Conservation (phyloP, 2,888 invertebrate species). For the Physocephala rufipes region DNA sequence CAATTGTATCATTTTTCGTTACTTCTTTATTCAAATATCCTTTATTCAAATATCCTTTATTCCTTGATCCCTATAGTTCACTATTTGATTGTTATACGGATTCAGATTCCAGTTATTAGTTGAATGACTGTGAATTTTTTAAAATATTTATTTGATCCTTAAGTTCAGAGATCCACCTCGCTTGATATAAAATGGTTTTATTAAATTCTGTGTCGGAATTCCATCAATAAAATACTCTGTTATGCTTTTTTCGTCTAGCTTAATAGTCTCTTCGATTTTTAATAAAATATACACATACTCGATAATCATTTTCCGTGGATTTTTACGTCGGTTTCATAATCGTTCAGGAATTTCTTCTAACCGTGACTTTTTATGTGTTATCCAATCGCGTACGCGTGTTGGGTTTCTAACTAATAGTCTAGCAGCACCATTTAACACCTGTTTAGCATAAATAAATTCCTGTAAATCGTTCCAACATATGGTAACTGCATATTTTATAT, state of each 20-base stretch:
- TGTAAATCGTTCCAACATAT: constrained; percentile 5
- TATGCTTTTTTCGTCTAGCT: constrained; percentile 30
- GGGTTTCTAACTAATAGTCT: background rate
- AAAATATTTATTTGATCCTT: constrained; percentile 6
- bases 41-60: too few relatives aligned
- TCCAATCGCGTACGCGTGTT: constrained; percentile 20
- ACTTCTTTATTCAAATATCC: too few relatives aligned
- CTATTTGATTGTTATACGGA: too few relatives aligned
- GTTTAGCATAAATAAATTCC: constrained; percentile 2
- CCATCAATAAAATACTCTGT: constrained; percentile 36
- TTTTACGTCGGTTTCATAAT: constrained; percentile 35
- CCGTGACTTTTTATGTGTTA: constrained; percentile 31
- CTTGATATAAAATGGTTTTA: constrained; percentile 31
- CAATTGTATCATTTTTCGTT: too few relatives aligned
- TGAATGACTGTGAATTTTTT: too few relatives aligned
- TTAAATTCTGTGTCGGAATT: constrained; percentile 34
- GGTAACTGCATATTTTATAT: constrained; percentile 3
- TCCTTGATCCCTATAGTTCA: too few relatives aligned
- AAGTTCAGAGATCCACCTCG: constrained; percentile 21
- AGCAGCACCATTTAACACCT: constrained; percentile 1
- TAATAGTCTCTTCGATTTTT: constrained; percentile 27
- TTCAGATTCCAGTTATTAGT: too few relatives aligned
- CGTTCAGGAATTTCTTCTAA: constrained; percentile 34
- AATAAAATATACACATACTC: constrained; percentile 33
- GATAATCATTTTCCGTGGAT: constrained; percentile 23